Evolutionary conservation across 2,888 invertebrate genomes (phyloP).

Genomic region (Melanostoma scalare): DNA sequence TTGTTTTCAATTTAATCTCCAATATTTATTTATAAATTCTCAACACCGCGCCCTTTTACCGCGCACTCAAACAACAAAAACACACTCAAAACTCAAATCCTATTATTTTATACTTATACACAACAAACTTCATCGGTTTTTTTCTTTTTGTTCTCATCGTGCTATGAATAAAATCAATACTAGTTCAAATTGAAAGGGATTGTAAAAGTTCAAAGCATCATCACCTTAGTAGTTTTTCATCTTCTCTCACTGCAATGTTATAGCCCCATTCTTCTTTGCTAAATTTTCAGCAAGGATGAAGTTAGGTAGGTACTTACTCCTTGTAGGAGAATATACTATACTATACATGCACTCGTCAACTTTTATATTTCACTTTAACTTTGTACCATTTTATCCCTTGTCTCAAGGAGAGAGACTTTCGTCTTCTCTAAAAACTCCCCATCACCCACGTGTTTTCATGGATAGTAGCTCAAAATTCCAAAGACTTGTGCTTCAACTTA

Average conservation of each 20-base stretch:
- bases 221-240: slow-evolving; percentile 73
- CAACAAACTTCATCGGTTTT: not conserved
- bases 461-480: slow-evolving; percentile 46
- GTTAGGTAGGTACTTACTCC: slow-evolving; percentile 2
- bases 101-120: slow-evolving; percentile 43
- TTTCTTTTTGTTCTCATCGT: slow-evolving; percentile 8
- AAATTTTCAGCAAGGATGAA: slow-evolving; percentile 28
- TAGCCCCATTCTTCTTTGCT: slow-evolving; percentile 11
- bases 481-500: slow-evolving; percentile 29
- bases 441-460: slow-evolving; percentile 19
- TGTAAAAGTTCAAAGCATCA: slow-evolving; percentile 71
- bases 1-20: slow-evolving; percentile 73
- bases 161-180: slow-evolving; percentile 71
- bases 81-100: slow-evolving; percentile 38
- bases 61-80: slow-evolving; percentile 2
- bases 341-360: slow-evolving; percentile 58
- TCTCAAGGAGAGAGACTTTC: slow-evolving; percentile 19
- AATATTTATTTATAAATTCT: slow-evolving; percentile 73
- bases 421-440: not conserved
- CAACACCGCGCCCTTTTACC: slow-evolving; percentile 9
- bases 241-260: slow-evolving; percentile 57
- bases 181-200: slow-evolving; percentile 72
- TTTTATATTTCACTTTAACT: slow-evolving; percentile 72
- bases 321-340: not conserved
- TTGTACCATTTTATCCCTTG: slow-evolving; percentile 63